Base-by-base conservation (phyloP, 2,797 vertebrate species). In the Zenarchopterus dispar region DNA sequence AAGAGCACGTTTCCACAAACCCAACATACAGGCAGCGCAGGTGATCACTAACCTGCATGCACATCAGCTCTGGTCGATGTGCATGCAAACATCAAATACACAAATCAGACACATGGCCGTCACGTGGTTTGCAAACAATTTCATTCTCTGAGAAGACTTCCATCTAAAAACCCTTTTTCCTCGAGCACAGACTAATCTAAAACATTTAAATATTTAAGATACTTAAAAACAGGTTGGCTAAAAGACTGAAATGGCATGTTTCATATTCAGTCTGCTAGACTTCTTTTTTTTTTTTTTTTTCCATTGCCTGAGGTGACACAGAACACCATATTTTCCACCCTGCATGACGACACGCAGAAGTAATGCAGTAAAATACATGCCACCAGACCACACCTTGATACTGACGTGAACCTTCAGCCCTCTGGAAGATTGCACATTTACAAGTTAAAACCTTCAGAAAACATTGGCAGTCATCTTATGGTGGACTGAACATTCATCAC, bases 311-410 rank as follows among this genome's bases (percentile, higher is more conserved):
- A 73, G 57, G 77, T 11, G 44, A 81, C 60, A 62, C 28, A 49
- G 55, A 48, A 43, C 48, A 70, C 57, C 56, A 64, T 52, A 75
- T 80, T 73, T 64, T 62, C 50, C 42, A 50, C 28, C 15, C 46
- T 36, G 39, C 36, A 65, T 80, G 70, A 77, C 22, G 49, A 80
- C 74, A 80, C 49, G 15, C 18, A 72, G 57, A 60, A 70, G 73
- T 63, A 65, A 81, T 68, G 62, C 22, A 2, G 58, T 60, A 57
- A 73, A 77, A 78, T 62, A 45, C 28, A 56, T 74, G 51, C 31
- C 53, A 60, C 44, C n/a, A 16, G 67, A 70, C 77, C 78, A 66
- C 68, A 78, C 82, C 82, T 75, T 46, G 42, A 65, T 66, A 51
- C 61, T 28, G 57, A 68, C 36, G 55, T 46, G 5, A 5, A 70